phyloP scores from a whole-genome alignment of 2,888 invertebrate species.

The Agrenia bidenticulata region DNA sequence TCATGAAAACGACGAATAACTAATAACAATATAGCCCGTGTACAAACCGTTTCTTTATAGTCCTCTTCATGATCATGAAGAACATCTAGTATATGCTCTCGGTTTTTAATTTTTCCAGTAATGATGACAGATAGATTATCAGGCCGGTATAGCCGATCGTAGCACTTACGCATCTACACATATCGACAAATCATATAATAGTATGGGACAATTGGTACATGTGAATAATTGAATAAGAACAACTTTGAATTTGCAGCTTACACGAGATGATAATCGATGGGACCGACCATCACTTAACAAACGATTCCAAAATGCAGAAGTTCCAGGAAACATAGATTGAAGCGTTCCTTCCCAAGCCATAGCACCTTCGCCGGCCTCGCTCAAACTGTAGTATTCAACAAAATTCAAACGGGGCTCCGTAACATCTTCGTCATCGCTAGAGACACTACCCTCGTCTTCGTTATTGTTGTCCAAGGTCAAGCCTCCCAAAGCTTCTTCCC shows the following conservation, averaged over 20 bases:
- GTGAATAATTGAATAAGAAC: too few species aligned
- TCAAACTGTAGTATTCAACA: conserved; percentile 37
- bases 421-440: conserved; percentile 20
- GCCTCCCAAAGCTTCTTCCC: background rate
- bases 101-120: conserved; percentile 62
- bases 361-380: conserved; percentile 35
- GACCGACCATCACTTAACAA: conserved; percentile 41
- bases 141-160: conserved; percentile 83
- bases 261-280: conserved; percentile 39
- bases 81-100: conserved; percentile 42
- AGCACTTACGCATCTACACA: conserved; percentile 70
- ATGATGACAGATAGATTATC: conserved; percentile 84
- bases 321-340: conserved; percentile 47
- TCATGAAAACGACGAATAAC: background rate
- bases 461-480: background rate
- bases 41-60: conserved; percentile 27
- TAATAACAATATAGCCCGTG: background rate
- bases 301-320: conserved; percentile 47
- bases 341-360: too few species aligned
- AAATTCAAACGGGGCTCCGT: conserved; percentile 16
- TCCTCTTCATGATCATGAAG: conserved; percentile 47
- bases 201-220: too few species aligned
- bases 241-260: too few species aligned
- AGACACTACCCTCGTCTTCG: conserved; percentile 21
- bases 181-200: too few species aligned